Base-by-base conservation (phyloP, 2,113 vertebrate species). In the Chaenocephalus aceratus region DNA sequence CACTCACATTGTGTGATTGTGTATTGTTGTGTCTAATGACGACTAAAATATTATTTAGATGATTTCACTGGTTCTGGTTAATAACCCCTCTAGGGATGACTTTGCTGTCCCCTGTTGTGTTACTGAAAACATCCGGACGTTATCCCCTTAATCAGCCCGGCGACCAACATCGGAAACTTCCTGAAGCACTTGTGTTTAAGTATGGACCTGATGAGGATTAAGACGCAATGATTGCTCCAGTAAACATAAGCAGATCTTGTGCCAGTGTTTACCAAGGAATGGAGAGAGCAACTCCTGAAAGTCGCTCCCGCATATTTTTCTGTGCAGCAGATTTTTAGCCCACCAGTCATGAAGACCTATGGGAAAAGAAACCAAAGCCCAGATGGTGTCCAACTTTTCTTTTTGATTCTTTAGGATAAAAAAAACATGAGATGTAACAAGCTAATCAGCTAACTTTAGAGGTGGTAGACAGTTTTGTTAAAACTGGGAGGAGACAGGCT, bases 81-180 rank as follows among this genome's bases (percentile, higher is more conserved):
- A 77, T 82, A 52, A 21, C 54, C 64, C 56, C 69, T 46, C 13
- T 69, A 13, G 68, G 66, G 60, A 58, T 13, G 12, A 75, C 64
- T 82, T 81, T 77, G 16, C 62, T 67, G 53, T 65, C 54, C 62
- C 51, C 21, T 69, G 44, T 64, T 86, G 75, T 26, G 51, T 75
- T 74, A 70, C 10, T 56, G 58, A 68, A 86, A 90, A 82, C 75
- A 68, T 84, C 78, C 63, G 10, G 78, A 77, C 16, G 21, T 86
- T 72, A 77, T 73, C 59, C 72, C 62, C 86, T 45, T 77, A 82
- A 84, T 79, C 72, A 56, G 63, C 41, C 44, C 8, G 56, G 62
- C 13, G 46, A 75, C 77, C 60, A n/a, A 54, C 52, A 69, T 69
- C 9, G 66, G 75, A 84, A 86, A 88, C 58, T 6, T 85, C 77